Percentiles rank a stretch among this genome's conserved stretches.
phyloP scores from a whole-genome alignment of 2,113 vertebrate species.

The Rhinolophus ferrumequinum region DNA sequence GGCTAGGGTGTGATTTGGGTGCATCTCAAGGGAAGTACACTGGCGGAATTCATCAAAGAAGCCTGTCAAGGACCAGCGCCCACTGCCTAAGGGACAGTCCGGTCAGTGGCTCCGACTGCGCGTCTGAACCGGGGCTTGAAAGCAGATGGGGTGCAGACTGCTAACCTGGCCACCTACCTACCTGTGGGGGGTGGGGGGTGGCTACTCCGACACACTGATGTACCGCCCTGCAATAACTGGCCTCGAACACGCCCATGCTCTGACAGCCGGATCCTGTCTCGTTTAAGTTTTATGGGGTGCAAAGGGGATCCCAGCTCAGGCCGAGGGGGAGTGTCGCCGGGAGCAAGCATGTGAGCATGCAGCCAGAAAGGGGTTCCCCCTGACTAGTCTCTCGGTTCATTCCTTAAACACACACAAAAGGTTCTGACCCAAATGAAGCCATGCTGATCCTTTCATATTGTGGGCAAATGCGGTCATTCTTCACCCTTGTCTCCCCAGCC shows the following conservation, averaged over 20 bases:
- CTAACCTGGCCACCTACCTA: neutral
- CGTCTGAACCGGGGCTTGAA: neutral
- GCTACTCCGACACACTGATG: rapidly evolving
- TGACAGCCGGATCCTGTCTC: too few species aligned
- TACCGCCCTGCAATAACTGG: neutral
- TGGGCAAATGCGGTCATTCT: too few species aligned
- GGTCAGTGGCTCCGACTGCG: neutral
- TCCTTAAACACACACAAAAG: neutral
- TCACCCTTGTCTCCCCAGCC: neutral
- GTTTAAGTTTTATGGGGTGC: neutral
- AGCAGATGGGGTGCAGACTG: neutral
- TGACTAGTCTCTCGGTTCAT: rapidly evolving
- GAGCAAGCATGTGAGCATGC: neutral
- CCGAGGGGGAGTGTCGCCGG: too few species aligned
- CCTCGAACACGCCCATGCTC: rapidly evolving
- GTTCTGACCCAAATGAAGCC: neutral
- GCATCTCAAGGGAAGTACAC: neutral
- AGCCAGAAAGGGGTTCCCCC: neutral
- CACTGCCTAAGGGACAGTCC: neutral
- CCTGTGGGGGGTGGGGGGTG: rapidly evolving
- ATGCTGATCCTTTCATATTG: neutral
- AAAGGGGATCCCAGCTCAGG: neutral
- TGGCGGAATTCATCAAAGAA: neutral
- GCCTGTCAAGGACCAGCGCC: neutral
- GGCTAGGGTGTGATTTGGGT: neutral